Conservation (phyloP, 2,113 vertebrate species). For the Xiphorhynchus elegans region DNA sequence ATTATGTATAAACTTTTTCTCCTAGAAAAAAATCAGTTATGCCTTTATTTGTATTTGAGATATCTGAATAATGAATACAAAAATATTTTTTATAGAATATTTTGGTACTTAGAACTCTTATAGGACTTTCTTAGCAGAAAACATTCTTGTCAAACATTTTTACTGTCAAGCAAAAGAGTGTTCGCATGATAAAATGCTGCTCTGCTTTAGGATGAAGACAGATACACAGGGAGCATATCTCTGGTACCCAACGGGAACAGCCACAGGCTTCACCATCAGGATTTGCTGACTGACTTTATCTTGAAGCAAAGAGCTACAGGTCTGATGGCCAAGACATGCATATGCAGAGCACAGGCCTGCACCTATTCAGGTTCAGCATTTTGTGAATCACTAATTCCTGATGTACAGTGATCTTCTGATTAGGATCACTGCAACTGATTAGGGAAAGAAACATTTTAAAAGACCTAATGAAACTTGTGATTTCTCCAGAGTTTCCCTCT, state of each 20-base stretch:
- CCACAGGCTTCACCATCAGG: neutral
- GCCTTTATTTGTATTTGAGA: neutral
- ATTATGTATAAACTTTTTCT: neutral
- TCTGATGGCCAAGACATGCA: neutral
- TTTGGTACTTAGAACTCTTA: neutral
- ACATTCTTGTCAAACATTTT: neutral
- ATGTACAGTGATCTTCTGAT: neutral
- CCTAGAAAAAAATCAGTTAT: neutral
- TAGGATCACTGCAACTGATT: neutral
- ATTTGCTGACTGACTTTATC: neutral
- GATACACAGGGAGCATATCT: neutral
- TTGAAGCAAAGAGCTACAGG: neutral
- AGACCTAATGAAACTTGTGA: neutral
- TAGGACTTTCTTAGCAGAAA: neutral
- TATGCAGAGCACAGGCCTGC: neutral
- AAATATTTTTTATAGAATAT: neutral
- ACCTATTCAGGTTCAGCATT: neutral
- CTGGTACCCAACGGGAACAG: neutral
- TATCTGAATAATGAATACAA: neutral
- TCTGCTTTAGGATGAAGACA: neutral
- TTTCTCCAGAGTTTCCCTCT: neutral
- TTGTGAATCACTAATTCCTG: neutral
- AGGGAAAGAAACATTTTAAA: neutral
- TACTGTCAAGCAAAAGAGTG: neutral
- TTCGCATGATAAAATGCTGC: neutral